Evolutionary conservation across 2,888 invertebrate species (phyloP).

Genomic region (Lasioglossum zephyrum): DNA sequence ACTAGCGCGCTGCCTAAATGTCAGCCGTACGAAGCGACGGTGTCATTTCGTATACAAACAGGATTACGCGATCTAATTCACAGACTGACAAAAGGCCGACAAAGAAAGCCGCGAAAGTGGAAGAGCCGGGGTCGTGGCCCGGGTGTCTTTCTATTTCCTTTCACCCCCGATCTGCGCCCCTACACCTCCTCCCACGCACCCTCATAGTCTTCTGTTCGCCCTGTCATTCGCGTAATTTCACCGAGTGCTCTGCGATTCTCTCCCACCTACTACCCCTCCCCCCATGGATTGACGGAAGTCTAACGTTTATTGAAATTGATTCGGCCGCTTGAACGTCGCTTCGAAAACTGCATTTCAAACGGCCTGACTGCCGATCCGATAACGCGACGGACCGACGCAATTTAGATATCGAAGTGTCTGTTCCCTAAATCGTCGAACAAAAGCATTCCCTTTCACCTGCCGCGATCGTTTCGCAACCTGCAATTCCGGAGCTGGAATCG

Average conservation of each 20-base stretch:
- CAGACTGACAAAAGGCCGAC: constrained; percentile 79
- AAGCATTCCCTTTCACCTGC: constrained; percentile 3
- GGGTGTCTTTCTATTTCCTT: constrained; percentile 49
- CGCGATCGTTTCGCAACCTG: background rate
- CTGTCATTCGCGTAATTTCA: constrained; percentile 49
- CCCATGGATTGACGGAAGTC: constrained; percentile 4
- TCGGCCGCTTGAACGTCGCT: background rate
- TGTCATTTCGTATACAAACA: constrained; percentile 84
- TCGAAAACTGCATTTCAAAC: constrained; percentile 6
- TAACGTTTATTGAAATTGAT: constrained; percentile 42
- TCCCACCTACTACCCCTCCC: background rate
- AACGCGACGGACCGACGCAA: constrained; percentile 11
- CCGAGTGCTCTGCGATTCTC: constrained; percentile 7
- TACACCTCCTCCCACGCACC: background rate
- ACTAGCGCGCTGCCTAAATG: constrained; percentile 79
- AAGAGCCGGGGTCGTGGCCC: constrained; percentile 40
- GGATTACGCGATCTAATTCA: constrained; percentile 84
- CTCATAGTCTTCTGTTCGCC: background rate
- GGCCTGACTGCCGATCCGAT: background rate
- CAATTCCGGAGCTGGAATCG: background rate
- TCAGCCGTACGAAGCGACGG: constrained; percentile 80
- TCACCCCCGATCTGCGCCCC: background rate
- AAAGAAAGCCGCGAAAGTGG: constrained; percentile 74
- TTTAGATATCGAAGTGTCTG: constrained; percentile 13
- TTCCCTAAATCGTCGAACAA: constrained; percentile 5